Conservation (phyloP, 2,797 vertebrate species). For the Lacerta bilineata region DNA sequence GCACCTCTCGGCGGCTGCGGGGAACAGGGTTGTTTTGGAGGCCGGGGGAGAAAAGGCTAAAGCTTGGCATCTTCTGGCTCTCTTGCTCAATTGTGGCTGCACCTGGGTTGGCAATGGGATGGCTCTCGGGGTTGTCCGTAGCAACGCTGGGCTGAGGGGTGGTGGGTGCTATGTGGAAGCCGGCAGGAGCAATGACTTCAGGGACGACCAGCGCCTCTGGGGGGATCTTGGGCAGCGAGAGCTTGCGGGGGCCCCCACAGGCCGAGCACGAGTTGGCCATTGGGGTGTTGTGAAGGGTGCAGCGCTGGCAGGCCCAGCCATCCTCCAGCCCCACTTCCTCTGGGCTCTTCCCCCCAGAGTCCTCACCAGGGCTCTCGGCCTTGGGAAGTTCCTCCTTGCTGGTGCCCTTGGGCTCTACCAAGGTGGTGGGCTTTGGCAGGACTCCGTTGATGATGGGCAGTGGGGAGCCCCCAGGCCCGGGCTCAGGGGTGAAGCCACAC, state of each 20-base stretch:
- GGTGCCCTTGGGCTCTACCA: conserved; percentile 71
- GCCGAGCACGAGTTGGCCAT: conserved; percentile 93
- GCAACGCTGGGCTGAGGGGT: conserved; percentile 67
- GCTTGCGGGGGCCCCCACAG: conserved; percentile 94
- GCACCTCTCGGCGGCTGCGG: conserved; percentile 95
- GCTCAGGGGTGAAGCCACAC: conserved; percentile 87
- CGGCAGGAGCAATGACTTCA: conserved; percentile 88
- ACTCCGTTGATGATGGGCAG: conserved; percentile 77
- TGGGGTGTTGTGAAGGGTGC: conserved; percentile 94
- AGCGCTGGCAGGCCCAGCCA: conserved; percentile 95
- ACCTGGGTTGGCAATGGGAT: conserved; percentile 43
- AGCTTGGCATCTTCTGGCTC: conserved; percentile 77
- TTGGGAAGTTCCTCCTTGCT: conserved; percentile 74
- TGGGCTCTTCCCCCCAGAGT: conserved; percentile 65
- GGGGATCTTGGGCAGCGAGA: conserved; percentile 96
- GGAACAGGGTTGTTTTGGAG: conserved; percentile 97
- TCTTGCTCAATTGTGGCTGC: conserved; percentile 68
- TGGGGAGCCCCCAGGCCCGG: conserved; percentile 74
- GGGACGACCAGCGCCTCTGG: conserved; percentile 96
- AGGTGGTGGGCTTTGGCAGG: conserved; percentile 73
- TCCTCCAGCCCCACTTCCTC: conserved; percentile 73
- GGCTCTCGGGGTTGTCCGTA: conserved; percentile 63
- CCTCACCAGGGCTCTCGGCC: conserved; percentile 50
- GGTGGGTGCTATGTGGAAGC: conserved; percentile 79
- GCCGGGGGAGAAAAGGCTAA: conserved; percentile 86